phyloP scores from a whole-genome alignment of 1,140 invertebrate genomes.

The Saccostrea echinata region DNA sequence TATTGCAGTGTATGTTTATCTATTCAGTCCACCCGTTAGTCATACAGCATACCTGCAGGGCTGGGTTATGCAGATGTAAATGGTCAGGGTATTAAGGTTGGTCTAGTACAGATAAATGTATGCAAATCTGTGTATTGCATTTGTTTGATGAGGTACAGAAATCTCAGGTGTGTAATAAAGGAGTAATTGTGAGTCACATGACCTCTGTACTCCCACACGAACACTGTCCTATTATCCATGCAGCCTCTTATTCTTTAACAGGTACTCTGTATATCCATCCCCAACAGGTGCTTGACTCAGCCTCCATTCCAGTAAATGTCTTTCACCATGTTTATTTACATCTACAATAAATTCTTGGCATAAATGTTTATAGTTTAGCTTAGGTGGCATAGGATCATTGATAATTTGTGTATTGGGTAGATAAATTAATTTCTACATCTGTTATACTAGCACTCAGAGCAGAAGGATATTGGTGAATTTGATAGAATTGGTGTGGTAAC shows the following conservation, averaged over 20 bases:
- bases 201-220: slow-evolving; percentile 1
- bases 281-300: neutral
- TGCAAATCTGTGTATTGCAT: slow-evolving; percentile 4
- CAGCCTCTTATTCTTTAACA: slow-evolving; percentile 2
- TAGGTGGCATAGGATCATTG: neutral
- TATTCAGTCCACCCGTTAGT: slow-evolving; percentile 14
- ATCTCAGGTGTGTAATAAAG: slow-evolving; percentile 25
- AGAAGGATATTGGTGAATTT: neutral
- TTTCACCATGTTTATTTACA: slow-evolving; percentile 22
- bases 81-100: neutral
- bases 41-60: neutral
- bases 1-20: neutral
- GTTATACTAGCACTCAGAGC: neutral
- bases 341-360: neutral
- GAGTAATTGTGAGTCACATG: slow-evolving; percentile 26
- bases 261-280: neutral
- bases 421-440: slow-evolving; percentile 5
- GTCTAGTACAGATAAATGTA: neutral
- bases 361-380: neutral
- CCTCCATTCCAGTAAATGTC: neutral
- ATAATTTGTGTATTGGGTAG: neutral
- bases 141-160: slow-evolving; percentile 15
- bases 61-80: neutral
- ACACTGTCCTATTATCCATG: neutral
- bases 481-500: neutral